Evolutionary conservation across 2,888 invertebrate genomes (phyloP).

Genomic region (Sinotaia quadrata): DNA sequence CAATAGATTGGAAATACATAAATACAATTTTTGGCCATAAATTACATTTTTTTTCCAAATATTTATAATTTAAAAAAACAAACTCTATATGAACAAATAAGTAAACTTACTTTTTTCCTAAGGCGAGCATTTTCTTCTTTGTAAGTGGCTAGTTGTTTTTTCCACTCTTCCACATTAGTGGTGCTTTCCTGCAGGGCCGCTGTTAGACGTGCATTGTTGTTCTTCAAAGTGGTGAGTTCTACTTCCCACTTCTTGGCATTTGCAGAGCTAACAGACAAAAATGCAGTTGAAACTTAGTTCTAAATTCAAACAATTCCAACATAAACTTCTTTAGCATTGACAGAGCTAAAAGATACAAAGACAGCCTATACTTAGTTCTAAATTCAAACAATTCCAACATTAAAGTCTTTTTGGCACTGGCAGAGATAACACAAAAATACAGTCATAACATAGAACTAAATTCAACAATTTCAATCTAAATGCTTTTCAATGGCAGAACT

Average conservation of each 20-base stretch:
- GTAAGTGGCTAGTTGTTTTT: conserved; percentile 87
- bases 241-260: conserved; percentile 99
- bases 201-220: conserved; percentile 94
- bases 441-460: not conserved
- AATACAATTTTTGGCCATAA: too few species aligned
- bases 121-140: conserved; percentile 73
- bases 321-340: conserved; percentile 86
- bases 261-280: conserved; percentile 81
- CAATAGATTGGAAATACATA: too few species aligned
- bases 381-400: not conserved
- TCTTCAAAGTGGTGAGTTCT: conserved; percentile 94
- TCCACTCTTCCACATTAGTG: conserved; percentile 99
- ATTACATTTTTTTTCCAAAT: too few species aligned
- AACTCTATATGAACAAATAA: too few species aligned
- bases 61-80: too few species aligned
- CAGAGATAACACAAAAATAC: conserved; percentile 79
- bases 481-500: too few species aligned
- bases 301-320: not conserved
- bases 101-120: conserved; percentile 69
- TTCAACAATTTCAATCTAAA: too few species aligned
- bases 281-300: not conserved
- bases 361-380: not conserved
- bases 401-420: conserved; percentile 89
- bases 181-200: conserved; percentile 96
- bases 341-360: conserved; percentile 79